Base-by-base conservation (phyloP, 2,888 invertebrate species). In the Calameuta filiformis region DNA sequence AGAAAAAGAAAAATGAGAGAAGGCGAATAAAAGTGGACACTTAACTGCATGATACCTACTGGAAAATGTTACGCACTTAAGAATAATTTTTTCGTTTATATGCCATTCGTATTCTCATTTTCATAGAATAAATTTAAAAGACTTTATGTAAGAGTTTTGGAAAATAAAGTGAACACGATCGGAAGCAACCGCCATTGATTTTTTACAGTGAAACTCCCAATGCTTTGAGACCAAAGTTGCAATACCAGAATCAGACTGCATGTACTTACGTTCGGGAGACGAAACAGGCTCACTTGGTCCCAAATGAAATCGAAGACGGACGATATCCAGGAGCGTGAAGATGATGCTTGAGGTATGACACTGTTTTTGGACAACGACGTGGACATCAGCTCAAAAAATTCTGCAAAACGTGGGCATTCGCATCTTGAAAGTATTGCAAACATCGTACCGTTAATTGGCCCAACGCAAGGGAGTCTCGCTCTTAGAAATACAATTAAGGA, bases 261-360 rank as follows among this genome's bases (percentile, higher is more conserved):
- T 74, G 75, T 87, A 91, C 92, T 92, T 90, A 92, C 91, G 79
- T 89, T 89, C 76, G 89, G 80, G 79, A 89, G 86, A 68, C 91
- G 89, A 86, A 92, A 91, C 85, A 90, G 86, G 90, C 89, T 91
- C 87, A 91, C 90, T 90, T 91, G 91, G 85, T 89, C 89, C 92
- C 92, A 90, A 91, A 92, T 88, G 89, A 90, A 92, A 89, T 90
- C 89, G 88, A 92, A 89, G 87, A 91, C 84, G 80, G 89, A 89
- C 83, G 91, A 90, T 86, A 91, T 89, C 91, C 91, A 91, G 86
- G 91, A 91, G 80, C 91, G 90, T 85, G 90, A 88, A 77, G 91
- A 88, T 85, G 91, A 86, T 85, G 89, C 85, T 88, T 89, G 89
- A 77, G 86, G 90, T 88, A 91, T 84, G 87, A 91, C 85, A 89